These are phyloP conservation scores for Ciconia boyciana DNA, from an alignment of 2,113 vertebrate genomes.

Conservation along the genomic window DNA sequence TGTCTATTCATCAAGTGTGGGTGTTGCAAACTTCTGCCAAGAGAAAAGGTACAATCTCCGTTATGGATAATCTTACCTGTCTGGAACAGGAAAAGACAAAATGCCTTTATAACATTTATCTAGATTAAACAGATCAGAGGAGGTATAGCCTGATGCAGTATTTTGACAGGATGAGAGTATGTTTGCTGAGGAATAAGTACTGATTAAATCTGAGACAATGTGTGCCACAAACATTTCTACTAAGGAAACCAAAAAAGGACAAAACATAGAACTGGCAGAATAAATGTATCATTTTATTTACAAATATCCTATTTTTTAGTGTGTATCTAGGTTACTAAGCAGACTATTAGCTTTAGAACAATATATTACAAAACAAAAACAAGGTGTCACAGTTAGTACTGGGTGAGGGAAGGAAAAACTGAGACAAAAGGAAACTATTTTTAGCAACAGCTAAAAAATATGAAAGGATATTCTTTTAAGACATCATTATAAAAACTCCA, in stretches of 20 bases:
- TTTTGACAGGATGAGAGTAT: conserved; percentile 29
- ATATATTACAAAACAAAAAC: background rate
- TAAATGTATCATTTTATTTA: conserved; percentile 14
- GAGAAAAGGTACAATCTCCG: background rate
- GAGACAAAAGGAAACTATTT: conserved; percentile 6
- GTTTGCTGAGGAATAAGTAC: conserved; percentile 14
- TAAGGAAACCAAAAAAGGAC: conserved; percentile 52
- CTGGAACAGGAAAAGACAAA: conserved; percentile 29
- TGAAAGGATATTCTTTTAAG: background rate
- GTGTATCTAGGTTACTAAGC: conserved; percentile 5
- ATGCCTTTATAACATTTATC: conserved; percentile 50
- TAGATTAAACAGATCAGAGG: conserved; percentile 50
- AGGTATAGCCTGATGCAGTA: conserved; percentile 37
- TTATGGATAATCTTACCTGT: conserved; percentile 46
- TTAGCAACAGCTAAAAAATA: background rate
- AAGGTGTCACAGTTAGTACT: background rate
- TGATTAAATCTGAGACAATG: conserved; percentile 22
- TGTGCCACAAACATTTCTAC: background rate
- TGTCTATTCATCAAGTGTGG: conserved; percentile 6
- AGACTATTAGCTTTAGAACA: background rate
- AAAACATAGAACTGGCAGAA: background rate
- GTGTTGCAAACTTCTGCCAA: conserved; percentile 4
- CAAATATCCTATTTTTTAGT: background rate
- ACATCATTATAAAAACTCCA: background rate
- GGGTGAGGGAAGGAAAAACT: conserved; percentile 24